Percentiles rank a stretch among this genome's conserved stretches.
Evolutionary conservation across 2,888 invertebrate species (phyloP).

Genomic region (Darwinula stevensoni): DNA sequence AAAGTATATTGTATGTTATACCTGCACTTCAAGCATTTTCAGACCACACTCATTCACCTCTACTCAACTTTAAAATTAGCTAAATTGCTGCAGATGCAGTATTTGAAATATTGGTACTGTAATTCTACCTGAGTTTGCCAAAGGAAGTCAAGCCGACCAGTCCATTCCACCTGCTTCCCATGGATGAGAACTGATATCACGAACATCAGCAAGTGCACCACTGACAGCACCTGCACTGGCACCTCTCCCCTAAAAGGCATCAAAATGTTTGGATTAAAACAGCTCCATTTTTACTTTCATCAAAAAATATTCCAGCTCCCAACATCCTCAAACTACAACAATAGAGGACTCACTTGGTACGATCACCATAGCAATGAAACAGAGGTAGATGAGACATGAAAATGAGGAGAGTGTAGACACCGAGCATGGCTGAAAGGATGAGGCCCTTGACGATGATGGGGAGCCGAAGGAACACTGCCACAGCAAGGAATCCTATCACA

Average conservation of each 20-base stretch:
- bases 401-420: constrained; percentile 46
- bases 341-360: constrained; percentile 29
- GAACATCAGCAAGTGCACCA: constrained; percentile 43
- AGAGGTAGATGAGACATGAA: constrained; percentile 45
- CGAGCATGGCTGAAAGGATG: constrained; percentile 42
- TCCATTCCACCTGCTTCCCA: constrained; percentile 51
- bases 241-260: constrained; percentile 26
- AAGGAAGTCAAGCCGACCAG: constrained; percentile 30
- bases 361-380: constrained; percentile 48
- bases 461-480: constrained; percentile 50
- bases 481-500: constrained; percentile 48
- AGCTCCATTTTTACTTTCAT: too few relatives aligned
- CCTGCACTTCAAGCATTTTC: not conserved
- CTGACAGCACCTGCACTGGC: constrained; percentile 37
- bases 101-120: not conserved
- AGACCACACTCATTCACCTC: not conserved
- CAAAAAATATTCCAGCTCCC: constrained; percentile 5
- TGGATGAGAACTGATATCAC: constrained; percentile 54
- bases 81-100: too few relatives aligned
- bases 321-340: constrained; percentile 7
- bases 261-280: too few relatives aligned
- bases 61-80: too few relatives aligned
- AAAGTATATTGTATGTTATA: constrained; percentile 3
- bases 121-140: constrained; percentile 20
- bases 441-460: constrained; percentile 53